Evolutionary conservation across 35 echinoderm and acorn worm genomes (phyloP).

Genomic region (Ptychodera flava): DNA sequence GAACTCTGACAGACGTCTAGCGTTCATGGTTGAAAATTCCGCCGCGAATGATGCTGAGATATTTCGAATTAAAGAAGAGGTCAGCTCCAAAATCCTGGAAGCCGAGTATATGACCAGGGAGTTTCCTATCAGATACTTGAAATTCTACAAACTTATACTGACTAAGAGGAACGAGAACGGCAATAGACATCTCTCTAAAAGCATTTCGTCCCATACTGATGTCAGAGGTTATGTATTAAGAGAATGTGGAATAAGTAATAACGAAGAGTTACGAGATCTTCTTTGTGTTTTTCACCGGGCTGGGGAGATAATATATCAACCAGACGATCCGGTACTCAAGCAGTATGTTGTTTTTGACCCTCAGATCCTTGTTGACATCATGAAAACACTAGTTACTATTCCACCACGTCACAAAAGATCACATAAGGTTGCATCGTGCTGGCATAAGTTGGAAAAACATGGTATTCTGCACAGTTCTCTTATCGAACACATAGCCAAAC

Average conservation of each 20-base stretch:
- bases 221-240: not conserved
- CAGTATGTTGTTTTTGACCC: conserved; percentile 26
- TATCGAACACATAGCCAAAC: not conserved
- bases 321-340: conserved; percentile 21
- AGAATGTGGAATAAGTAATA: not conserved
- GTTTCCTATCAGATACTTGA: conserved; percentile 13
- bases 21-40: conserved; percentile 31
- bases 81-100: not conserved
- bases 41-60: conserved; percentile 7
- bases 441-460: conserved; percentile 3
- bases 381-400: conserved; percentile 19
- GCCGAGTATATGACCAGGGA: not conserved
- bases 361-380: conserved; percentile 13
- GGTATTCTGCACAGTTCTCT: conserved; percentile 8
- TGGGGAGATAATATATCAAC: conserved; percentile 30
- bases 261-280: not conserved
- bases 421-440: not conserved
- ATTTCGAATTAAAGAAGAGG: not conserved
- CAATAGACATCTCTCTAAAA: not conserved
- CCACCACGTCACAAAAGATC: not conserved
- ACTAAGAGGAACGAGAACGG: not conserved
- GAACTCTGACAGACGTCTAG: conserved; percentile 3
- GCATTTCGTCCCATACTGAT: not conserved
- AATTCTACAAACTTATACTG: not conserved
- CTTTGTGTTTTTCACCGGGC: conserved; percentile 1